Percentiles rank a stretch among this genome's conserved stretches.
Conservation (phyloP, 2,113 vertebrate species). For the Crypturellus undulatus region DNA sequence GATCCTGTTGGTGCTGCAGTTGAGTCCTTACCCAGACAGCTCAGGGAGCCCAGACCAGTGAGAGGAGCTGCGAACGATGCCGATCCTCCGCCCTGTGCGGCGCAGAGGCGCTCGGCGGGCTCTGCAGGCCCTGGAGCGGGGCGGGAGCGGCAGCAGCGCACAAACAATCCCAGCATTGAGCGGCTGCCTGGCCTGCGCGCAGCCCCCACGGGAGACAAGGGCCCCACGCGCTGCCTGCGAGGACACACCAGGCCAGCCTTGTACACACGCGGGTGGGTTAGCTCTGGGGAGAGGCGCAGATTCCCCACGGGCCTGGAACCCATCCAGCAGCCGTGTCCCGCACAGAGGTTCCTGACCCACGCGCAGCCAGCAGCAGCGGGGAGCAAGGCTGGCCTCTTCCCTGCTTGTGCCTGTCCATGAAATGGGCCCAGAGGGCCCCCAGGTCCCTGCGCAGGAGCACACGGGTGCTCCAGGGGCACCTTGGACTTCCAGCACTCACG, state of each 20-base stretch:
- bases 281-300: not conserved
- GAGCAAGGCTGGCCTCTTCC: not conserved
- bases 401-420: not conserved
- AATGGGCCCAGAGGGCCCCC: rapidly evolving
- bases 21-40: not conserved
- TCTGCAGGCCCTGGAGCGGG: not conserved
- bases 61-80: not conserved
- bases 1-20: not conserved
- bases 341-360: not conserved
- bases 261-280: constrained; percentile 1
- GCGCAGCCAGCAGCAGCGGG: not conserved
- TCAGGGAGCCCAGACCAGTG: too few species aligned
- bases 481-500: not conserved
- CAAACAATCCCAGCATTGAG: constrained; percentile 4
- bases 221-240: rapidly evolving
- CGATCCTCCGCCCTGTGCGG: not conserved
- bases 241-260: constrained; percentile 36
- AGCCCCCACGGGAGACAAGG: not conserved
- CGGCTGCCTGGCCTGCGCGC: not conserved
- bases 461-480: not conserved
- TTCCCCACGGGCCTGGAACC: not conserved
- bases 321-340: not conserved
- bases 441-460: rapidly evolving
- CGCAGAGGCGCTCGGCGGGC: not conserved
- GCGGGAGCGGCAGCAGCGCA: rapidly evolving